phyloP scores from a whole-genome alignment of 2,888 invertebrate genomes.

The Antheraea assamensis region DNA sequence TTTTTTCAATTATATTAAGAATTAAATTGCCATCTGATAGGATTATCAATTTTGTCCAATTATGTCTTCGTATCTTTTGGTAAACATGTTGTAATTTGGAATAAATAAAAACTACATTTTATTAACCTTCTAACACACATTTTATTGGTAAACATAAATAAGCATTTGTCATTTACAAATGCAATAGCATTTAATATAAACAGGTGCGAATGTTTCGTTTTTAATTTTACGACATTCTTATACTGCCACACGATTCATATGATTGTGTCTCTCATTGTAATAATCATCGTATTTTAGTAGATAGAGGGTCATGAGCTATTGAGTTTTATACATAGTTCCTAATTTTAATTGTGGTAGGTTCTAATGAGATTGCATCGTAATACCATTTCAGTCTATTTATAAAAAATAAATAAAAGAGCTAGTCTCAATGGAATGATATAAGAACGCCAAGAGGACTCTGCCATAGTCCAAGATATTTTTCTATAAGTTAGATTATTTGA shows the following conservation, averaged over 20 bases:
- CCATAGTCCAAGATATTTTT: slow-evolving; percentile 47
- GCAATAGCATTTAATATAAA: slow-evolving; percentile 20
- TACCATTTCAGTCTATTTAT: neutral
- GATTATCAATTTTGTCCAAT: neutral
- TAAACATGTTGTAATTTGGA: neutral
- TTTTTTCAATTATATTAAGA: neutral
- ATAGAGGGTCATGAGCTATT: neutral
- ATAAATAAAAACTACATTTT: neutral
- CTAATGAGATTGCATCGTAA: neutral
- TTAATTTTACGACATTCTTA: neutral
- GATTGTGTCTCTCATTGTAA: neutral
- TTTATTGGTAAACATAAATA: neutral
- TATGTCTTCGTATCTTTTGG: neutral
- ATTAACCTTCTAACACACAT: neutral
- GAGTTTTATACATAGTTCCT: neutral
- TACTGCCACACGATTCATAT: neutral
- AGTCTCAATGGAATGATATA: slow-evolving; percentile 51
- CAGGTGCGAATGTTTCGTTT: neutral
- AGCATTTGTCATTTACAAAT: neutral
- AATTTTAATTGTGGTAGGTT: neutral
- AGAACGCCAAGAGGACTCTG: slow-evolving; percentile 61
- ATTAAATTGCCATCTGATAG: neutral
- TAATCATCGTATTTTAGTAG: neutral
- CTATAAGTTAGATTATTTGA: slow-evolving; percentile 13
- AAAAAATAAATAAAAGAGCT: slow-evolving; percentile 29